These are phyloP conservation scores for Andrena dorsata DNA, from an alignment of 2,888 invertebrate species.

Conservation along the genomic window DNA sequence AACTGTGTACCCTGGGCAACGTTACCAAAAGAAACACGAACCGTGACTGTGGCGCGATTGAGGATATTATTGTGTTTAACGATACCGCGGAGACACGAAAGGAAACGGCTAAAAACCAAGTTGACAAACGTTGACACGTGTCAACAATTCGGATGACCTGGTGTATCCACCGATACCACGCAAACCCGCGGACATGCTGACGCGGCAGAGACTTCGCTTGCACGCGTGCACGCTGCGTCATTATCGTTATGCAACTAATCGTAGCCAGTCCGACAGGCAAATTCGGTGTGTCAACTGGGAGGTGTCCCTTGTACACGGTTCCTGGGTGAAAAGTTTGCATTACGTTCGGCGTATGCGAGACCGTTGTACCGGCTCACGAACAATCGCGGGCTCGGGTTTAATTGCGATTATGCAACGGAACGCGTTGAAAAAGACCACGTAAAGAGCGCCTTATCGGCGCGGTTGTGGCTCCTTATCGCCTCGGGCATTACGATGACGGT, in stretches of 20 bases:
- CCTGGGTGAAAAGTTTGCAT: too few relatives aligned
- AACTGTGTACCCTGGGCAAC: slow-evolving; percentile 5
- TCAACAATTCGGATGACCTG: background rate
- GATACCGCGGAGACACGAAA: background rate
- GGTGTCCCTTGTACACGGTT: too few relatives aligned
- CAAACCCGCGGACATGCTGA: slow-evolving; percentile 37
- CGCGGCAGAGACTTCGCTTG: slow-evolving; percentile 29
- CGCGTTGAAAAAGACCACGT: slow-evolving; percentile 33
- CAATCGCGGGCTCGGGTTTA: slow-evolving; percentile 10
- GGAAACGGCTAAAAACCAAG: slow-evolving; percentile 1
- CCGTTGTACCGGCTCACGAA: background rate
- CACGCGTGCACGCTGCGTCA: slow-evolving; percentile 28
- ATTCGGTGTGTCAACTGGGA: too few relatives aligned
- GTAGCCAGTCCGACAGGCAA: background rate
- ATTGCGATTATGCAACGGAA: slow-evolving; percentile 47
- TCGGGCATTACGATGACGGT: slow-evolving; percentile 29
- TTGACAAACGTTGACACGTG: slow-evolving; percentile 38
- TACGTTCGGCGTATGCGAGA: too few relatives aligned
- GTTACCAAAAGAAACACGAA: slow-evolving; percentile 21
- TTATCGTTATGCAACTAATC: slow-evolving; percentile 44
- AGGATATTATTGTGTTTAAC: slow-evolving; percentile 25
- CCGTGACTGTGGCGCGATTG: slow-evolving; percentile 2
- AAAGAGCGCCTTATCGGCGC: slow-evolving; percentile 48
- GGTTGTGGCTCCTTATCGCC: slow-evolving; percentile 59
- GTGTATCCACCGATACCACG: slow-evolving; percentile 1